Evolutionary conservation across 2,888 invertebrate species (phyloP).

Genomic region (Tyria jacobaeae): DNA sequence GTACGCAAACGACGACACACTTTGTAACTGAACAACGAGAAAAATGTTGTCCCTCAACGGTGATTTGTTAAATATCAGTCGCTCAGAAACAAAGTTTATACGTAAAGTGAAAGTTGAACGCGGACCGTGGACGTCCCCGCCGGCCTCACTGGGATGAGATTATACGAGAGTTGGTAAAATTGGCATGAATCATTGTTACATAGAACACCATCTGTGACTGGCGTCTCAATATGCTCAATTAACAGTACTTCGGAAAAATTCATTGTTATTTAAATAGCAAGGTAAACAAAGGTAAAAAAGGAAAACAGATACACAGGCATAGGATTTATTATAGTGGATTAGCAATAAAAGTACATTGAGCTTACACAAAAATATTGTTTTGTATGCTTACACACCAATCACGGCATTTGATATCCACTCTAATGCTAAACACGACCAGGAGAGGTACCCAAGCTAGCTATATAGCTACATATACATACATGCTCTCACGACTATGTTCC

Average conservation of each 20-base stretch:
- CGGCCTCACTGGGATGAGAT: not conserved
- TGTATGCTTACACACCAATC: too few species aligned
- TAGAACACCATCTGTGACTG: not conserved
- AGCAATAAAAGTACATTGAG: too few species aligned
- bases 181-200: not conserved
- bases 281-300: not conserved
- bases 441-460: too few species aligned
- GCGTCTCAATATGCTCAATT: not conserved
- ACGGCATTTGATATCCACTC: too few species aligned
- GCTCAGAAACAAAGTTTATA: conserved; percentile 22
- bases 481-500: too few species aligned
- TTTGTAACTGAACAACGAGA: conserved; percentile 19
- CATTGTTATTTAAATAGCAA: too few species aligned
- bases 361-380: too few species aligned
- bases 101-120: conserved; percentile 10
- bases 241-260: too few species aligned
- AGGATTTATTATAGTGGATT: too few species aligned
- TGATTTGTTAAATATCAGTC: conserved; percentile 27
- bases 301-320: too few species aligned
- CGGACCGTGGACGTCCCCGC: not conserved
- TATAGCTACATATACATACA: too few species aligned
- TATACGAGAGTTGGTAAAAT: not conserved
- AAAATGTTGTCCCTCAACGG: conserved; percentile 19
- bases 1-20: conserved; percentile 8
- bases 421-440: too few species aligned